These are phyloP conservation scores for Cranoglanis bouderius DNA, from an alignment of 2,113 vertebrate species.

Conservation along the genomic window DNA sequence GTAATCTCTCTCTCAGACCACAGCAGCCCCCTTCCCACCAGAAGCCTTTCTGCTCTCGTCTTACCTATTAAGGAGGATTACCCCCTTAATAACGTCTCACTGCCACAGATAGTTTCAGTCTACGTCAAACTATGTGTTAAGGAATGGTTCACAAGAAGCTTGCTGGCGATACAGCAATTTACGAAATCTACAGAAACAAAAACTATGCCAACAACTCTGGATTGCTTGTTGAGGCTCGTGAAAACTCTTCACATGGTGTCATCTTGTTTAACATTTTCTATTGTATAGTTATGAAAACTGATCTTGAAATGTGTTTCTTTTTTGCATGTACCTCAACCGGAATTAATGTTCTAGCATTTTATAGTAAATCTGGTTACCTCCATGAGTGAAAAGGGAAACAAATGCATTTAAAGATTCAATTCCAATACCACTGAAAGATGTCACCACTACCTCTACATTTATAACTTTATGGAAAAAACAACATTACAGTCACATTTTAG, in stretches of 20 bases:
- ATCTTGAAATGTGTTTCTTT: background rate
- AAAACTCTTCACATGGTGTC: background rate
- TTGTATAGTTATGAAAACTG: background rate
- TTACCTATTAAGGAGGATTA: constrained; percentile 47
- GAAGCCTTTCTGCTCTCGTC: constrained; percentile 23
- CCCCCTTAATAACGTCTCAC: constrained; percentile 24
- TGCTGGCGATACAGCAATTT: background rate
- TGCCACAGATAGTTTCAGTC: constrained; percentile 22
- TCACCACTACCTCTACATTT: background rate
- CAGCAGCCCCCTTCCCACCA: constrained; percentile 17
- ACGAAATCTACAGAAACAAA: background rate
- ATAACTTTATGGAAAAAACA: background rate
- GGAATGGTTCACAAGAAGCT: constrained; percentile 2
- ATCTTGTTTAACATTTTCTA: background rate
- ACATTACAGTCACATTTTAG: background rate
- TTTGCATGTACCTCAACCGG: too few species aligned
- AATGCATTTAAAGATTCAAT: background rate
- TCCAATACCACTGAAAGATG: background rate
- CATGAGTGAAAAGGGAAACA: background rate
- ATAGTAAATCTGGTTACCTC: background rate
- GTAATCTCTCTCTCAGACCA: constrained; percentile 62
- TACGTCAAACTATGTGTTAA: background rate
- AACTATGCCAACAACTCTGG: background rate
- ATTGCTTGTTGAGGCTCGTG: background rate
- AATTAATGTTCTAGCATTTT: background rate